Conservation (phyloP, 2,888 invertebrate species). For the Priocnemis perturbator region DNA sequence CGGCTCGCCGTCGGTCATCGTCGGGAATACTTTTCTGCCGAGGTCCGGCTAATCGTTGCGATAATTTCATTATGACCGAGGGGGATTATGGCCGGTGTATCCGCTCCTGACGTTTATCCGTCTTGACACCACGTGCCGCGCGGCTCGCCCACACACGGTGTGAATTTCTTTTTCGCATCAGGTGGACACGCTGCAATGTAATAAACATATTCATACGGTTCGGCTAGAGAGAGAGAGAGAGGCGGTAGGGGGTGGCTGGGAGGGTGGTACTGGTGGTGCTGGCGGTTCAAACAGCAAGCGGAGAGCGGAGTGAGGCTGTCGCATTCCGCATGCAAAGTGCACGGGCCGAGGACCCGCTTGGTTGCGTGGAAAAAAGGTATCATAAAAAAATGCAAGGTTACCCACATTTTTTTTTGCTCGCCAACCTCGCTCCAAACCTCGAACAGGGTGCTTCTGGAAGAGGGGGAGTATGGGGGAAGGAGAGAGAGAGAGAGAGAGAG, state of each 20-base stretch:
- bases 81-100: constrained; percentile 30
- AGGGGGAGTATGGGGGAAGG: constrained; percentile 16
- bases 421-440: constrained; percentile 23
- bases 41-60: background rate
- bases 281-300: constrained; percentile 29
- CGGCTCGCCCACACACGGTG: constrained; percentile 52
- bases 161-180: constrained; percentile 51
- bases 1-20: too few relatives aligned
- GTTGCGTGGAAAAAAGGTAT: constrained; percentile 52
- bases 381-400: constrained; percentile 70
- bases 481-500: background rate
- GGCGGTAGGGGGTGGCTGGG: constrained; percentile 12
- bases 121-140: constrained; percentile 45
- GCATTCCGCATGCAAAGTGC: constrained; percentile 66
- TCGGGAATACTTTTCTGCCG: too few relatives aligned
- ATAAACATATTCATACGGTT: constrained; percentile 61
- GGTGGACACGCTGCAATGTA: constrained; percentile 55
- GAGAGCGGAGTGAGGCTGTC: constrained; percentile 48
- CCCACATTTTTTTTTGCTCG: constrained; percentile 64
- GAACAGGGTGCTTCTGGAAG: constrained; percentile 28
- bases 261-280: background rate
- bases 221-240: constrained; percentile 13
- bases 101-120: constrained; percentile 37
- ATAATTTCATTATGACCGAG: constrained; percentile 37
- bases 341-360: constrained; percentile 50